These are phyloP conservation scores for Chrysoperla carnea DNA, from an alignment of 1,140 invertebrate species.

Conservation along the genomic window DNA sequence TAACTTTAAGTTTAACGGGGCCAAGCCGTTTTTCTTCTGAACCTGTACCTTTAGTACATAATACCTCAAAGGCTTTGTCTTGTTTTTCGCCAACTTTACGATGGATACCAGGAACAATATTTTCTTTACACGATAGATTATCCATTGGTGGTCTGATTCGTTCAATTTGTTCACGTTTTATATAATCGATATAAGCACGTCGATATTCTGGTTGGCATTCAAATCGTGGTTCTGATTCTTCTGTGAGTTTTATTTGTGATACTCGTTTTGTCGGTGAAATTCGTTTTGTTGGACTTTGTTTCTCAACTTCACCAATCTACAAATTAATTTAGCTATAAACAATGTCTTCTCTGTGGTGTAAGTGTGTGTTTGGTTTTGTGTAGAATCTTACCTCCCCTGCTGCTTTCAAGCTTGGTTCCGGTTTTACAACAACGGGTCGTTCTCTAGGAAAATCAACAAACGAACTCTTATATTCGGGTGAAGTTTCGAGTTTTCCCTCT, in stretches of 20 bases:
- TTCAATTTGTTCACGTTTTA: conserved; percentile 17
- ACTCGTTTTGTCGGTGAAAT: conserved; percentile 6
- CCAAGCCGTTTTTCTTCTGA: not conserved
- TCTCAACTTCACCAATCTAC: conserved; percentile 9
- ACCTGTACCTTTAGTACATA: not conserved
- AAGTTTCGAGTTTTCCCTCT: conserved; percentile 10
- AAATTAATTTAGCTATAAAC: conserved; percentile 2
- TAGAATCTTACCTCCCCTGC: conserved; percentile 12
- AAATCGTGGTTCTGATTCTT: conserved; percentile 18
- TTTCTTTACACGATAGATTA: conserved; percentile 5
- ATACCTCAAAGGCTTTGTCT: not conserved
- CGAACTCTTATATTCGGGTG: conserved; percentile 13
- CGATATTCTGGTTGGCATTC: conserved; percentile 30
- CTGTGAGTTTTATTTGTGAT: conserved; percentile 11
- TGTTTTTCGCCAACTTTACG: not conserved
- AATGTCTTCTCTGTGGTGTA: not conserved
- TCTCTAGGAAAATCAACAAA: conserved; percentile 19
- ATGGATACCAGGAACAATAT: not conserved
- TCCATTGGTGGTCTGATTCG: conserved; percentile 10
- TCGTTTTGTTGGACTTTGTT: no score
- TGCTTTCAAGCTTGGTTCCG: conserved; percentile 8
- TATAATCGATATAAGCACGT: conserved; percentile 22
- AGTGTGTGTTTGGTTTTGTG: not conserved
- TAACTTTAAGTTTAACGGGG: not conserved
- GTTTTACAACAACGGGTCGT: conserved; percentile 13